Evolutionary conservation across 92 coral and sea anemone species (phyloP).

Genomic region (Porites lobata): DNA sequence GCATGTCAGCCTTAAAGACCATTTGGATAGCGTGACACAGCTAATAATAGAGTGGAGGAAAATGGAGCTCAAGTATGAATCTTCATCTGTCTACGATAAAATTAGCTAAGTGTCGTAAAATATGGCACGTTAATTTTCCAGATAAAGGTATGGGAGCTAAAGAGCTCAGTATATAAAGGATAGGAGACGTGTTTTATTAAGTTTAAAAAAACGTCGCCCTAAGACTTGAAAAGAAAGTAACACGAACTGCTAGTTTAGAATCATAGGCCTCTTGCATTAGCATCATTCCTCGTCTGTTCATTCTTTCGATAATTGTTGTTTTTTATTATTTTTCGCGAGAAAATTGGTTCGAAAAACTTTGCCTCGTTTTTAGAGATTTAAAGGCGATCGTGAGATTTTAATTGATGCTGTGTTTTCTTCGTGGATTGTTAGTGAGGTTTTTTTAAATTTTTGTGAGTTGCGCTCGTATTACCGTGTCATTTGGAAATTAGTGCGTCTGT

Average conservation of each 20-base stretch:
- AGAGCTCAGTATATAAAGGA: background rate
- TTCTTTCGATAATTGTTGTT: no score
- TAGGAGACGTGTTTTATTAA: no score
- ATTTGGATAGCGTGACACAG: slow-evolving; percentile 80
- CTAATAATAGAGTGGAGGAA: slow-evolving; percentile 93
- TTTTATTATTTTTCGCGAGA: no score
- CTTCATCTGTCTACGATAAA: background rate
- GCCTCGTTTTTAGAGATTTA: no score
- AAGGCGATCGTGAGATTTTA: background rate
- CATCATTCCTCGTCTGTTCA: no score
- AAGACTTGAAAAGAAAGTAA: no score
- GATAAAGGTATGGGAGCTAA: background rate
- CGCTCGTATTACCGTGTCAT: background rate
- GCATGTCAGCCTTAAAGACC: slow-evolving; percentile 87
- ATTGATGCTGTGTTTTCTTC: background rate
- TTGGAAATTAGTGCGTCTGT: background rate
- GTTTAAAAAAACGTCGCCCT: no score
- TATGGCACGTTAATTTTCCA: background rate
- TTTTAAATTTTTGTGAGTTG: no score
- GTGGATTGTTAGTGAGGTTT: no score
- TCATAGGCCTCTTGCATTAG: no score
- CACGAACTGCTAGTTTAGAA: no score
- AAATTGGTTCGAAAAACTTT: no score
- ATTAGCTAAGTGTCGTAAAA: background rate
- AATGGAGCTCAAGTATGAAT: slow-evolving; percentile 85